Evolutionary conservation across 2,888 invertebrate species (phyloP).

Genomic region (Stenotaenia linearis): DNA sequence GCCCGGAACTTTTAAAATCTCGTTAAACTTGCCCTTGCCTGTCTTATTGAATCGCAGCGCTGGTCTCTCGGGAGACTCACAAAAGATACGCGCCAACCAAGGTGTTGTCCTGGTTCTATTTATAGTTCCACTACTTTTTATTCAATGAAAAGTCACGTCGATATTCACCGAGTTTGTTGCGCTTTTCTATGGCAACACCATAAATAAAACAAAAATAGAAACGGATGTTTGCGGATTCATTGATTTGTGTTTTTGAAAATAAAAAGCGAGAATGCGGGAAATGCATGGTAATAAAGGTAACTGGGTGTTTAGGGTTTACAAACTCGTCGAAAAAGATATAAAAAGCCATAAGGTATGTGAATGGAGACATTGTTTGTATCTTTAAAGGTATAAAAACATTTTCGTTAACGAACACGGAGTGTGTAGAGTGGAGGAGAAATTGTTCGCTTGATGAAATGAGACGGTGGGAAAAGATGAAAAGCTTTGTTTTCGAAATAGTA

Average conservation of each 20-base stretch:
- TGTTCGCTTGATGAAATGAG: not conserved
- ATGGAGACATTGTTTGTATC: too few species aligned
- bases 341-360: too few species aligned
- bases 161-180: not conserved
- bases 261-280: too few species aligned
- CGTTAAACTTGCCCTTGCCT: conserved; percentile 10
- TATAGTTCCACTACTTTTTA: not conserved
- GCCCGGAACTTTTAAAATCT: not conserved
- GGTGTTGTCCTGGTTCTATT: not conserved
- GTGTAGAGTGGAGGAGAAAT: not conserved
- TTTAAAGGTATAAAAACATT: too few species aligned
- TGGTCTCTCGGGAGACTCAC: not conserved
- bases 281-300: too few species aligned
- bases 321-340: not conserved
- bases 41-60: not conserved
- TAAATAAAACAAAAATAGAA: too few species aligned
- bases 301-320: too few species aligned
- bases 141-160: not conserved
- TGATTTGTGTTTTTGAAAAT: too few species aligned
- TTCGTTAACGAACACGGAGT: too few species aligned
- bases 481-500: not conserved
- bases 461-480: not conserved
- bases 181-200: not conserved
- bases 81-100: not conserved
- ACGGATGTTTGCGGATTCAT: too few species aligned